These are phyloP conservation scores for Indri indri DNA, from an alignment of 2,113 vertebrate genomes.

Conservation along the genomic window DNA sequence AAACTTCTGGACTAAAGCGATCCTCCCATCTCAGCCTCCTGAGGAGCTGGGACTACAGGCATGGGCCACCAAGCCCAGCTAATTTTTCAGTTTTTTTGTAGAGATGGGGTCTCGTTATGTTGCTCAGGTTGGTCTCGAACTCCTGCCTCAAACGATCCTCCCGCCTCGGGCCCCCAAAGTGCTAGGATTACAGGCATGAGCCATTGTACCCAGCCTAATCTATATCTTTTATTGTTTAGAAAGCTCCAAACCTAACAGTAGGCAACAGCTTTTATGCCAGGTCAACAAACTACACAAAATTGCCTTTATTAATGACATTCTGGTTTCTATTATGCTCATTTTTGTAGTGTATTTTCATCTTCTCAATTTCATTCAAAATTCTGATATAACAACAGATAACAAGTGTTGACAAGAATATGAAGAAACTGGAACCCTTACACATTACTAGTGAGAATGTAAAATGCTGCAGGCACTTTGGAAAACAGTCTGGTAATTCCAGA, in stretches of 20 bases:
- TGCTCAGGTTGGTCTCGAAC: too few relatives aligned
- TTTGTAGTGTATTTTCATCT: neutral
- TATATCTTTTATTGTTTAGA: neutral
- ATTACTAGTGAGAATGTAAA: neutral
- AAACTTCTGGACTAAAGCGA: too few relatives aligned
- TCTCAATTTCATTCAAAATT: constrained; percentile 38
- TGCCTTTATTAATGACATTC: neutral
- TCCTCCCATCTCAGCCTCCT: too few relatives aligned
- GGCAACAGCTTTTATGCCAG: neutral
- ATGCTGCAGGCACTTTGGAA: neutral
- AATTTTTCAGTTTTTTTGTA: too few relatives aligned
- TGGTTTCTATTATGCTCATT: neutral
- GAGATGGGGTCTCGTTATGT: too few relatives aligned
- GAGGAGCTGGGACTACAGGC: too few relatives aligned
- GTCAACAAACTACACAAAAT: neutral
- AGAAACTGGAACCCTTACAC: neutral
- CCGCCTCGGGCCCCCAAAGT: too few relatives aligned
- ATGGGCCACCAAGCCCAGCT: too few relatives aligned
- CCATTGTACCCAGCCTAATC: neutral
- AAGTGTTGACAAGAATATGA: neutral
- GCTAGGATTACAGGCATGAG: too few relatives aligned
- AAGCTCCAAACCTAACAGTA: neutral
- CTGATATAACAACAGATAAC: neutral
- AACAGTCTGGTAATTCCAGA: neutral
- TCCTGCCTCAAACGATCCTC: too few relatives aligned